Base-by-base conservation (phyloP, 2,113 vertebrate genomes). In the Odocoileus hemionus region DNA sequence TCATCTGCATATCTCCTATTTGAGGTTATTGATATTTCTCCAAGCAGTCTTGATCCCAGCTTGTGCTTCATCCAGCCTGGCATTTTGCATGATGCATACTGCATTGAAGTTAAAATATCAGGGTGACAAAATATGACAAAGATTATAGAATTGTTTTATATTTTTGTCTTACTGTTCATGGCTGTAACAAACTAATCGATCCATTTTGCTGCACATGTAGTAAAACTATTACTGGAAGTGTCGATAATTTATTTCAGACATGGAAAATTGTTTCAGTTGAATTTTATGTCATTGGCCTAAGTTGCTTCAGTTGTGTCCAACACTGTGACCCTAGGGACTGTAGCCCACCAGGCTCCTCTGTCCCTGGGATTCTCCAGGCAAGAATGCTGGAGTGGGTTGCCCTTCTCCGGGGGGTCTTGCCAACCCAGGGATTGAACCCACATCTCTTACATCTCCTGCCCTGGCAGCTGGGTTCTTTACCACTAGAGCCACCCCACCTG, bases 401-500 rank as follows among this genome's bases (percentile, higher is more conserved):
- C n/a, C 67, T 70, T 74, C n/a, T 74, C 67, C 21, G 12, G 0
- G 67, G 19, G n/a, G 10, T 74, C n/a, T 74, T 74, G 36, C 36
- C 11, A 23, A 74, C 2, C 5, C 67, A 39, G 11, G 67, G 21
- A 25, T 1, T 23, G 36, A 74, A 74, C 21, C 67, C 0, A 0
- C 21, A 74, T 74, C 10, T 39, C 36, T 74, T 74, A 39, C 67
- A 6, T 25, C 5, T 70, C n/a, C n/a, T 70, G 10, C 67, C 23
- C n/a, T 70, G 19, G 23, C 11, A 74, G 19, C 5, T 74, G 67
- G 36, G 36, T 74, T 74, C 67, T 74, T 39, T 39, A 74, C 67
- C 67, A 74, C 10, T 74, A 25, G 21, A 74, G 67, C n/a, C 10
- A 74, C 10, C 19, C 67, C 5, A 74, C 67, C n/a, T 25, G 2